phyloP scores from a whole-genome alignment of 2,888 invertebrate species.

The Drosophila mercatorum region DNA sequence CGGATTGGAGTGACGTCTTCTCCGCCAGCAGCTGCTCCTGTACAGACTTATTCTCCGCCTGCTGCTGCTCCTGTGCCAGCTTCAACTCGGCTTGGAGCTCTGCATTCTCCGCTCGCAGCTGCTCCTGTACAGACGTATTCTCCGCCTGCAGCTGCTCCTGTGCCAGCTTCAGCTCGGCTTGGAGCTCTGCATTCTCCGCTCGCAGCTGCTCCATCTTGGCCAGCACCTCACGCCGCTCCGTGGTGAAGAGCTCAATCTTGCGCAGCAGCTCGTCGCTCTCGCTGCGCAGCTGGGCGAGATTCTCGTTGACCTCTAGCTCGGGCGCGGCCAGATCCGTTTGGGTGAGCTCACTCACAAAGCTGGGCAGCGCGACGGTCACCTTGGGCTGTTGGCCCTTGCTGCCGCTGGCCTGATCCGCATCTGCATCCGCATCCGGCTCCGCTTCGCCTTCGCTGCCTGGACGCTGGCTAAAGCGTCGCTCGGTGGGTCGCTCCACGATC shows the following conservation, averaged over 20 bases:
- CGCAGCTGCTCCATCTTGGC: conserved; percentile 88
- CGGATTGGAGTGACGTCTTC: conserved; percentile 83
- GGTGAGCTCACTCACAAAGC: conserved; percentile 75
- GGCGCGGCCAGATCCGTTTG: conserved; percentile 80
- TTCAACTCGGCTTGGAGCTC: conserved; percentile 81
- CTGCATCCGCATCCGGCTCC: conserved; percentile 1
- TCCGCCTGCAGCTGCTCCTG: conserved; percentile 83
- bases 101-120: conserved; percentile 68
- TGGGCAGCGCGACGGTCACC: conserved; percentile 30
- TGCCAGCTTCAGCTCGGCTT: conserved; percentile 83
- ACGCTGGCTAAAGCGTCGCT: conserved; percentile 66
- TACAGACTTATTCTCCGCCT: conserved; percentile 55
- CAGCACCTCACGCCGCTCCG: conserved; percentile 89
- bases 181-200: conserved; percentile 35
- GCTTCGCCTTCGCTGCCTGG: conserved; percentile 57
- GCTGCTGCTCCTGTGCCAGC: conserved; percentile 37
- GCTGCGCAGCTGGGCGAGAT: conserved; percentile 87
- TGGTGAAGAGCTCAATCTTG: conserved; percentile 89
- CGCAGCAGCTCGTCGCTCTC: conserved; percentile 88
- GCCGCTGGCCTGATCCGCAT: conserved; percentile 2
- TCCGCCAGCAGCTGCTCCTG: conserved; percentile 84
- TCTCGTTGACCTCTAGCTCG: conserved; percentile 85
- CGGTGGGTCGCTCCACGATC: conserved; percentile 88
- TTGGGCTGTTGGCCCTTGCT: conserved; percentile 1
- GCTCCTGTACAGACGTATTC: conserved; percentile 65